Evolutionary conservation across 2,888 invertebrate genomes (phyloP).

Genomic region (Orthosia gothica): DNA sequence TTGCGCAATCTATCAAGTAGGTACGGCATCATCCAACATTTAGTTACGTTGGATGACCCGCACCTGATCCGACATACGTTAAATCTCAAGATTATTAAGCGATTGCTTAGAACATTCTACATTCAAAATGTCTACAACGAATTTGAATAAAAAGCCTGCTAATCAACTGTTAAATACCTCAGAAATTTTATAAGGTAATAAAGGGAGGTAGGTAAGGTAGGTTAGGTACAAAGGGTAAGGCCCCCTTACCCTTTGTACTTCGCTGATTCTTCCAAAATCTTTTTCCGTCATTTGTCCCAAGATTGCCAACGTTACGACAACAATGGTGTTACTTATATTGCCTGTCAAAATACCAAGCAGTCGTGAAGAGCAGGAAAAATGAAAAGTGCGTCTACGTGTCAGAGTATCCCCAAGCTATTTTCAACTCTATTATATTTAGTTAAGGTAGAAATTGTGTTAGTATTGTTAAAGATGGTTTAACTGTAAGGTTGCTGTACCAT

Average conservation of each 20-base stretch:
- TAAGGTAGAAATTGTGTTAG: constrained; percentile 25
- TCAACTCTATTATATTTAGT: neutral
- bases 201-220: no score
- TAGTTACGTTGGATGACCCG: no score
- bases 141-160: no score
- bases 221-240: no score
- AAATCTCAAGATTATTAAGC: no score
- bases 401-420: neutral
- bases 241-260: neutral
- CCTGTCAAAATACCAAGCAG: constrained; percentile 51
- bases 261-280: constrained; percentile 13
- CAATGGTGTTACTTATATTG: constrained; percentile 39
- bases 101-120: no score
- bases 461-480: constrained; percentile 23
- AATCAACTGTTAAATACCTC: no score
- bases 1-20: no score
- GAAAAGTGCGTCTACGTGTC: constrained; percentile 31
- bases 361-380: constrained; percentile 43
- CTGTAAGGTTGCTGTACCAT: constrained; percentile 39
- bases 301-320: constrained; percentile 20
- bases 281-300: constrained; percentile 32
- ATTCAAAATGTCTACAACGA: no score
- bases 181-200: no score
- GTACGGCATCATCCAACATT: no score
- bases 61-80: no score